These are phyloP conservation scores for Trichomalopsis sarcophagae DNA, from an alignment of 1,140 invertebrate species.

Conservation along the genomic window DNA sequence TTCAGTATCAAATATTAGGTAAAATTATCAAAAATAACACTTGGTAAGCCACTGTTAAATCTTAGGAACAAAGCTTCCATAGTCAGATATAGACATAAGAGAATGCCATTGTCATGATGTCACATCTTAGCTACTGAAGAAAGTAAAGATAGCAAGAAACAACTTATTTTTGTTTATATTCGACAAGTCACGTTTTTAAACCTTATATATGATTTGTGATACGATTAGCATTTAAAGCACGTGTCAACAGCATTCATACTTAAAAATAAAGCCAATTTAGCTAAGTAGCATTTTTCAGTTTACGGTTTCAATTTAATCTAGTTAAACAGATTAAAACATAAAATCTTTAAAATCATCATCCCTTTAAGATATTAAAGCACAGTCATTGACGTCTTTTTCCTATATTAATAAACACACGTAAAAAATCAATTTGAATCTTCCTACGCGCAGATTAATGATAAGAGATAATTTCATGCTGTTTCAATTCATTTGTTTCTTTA, in stretches of 20 bases:
- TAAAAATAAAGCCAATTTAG: slow-evolving; percentile 1
- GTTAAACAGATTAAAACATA: slow-evolving; percentile 15
- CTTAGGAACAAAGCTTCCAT: too few species aligned
- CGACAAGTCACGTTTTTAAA: neutral
- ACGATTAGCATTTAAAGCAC: neutral
- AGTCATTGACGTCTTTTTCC: neutral
- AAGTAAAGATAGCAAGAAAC: neutral
- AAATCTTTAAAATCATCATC: neutral
- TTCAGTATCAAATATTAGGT: too few species aligned
- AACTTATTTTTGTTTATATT: neutral
- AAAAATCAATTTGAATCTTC: neutral
- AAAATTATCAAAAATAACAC: too few species aligned
- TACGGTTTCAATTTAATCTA: neutral
- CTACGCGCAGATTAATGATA: neutral
- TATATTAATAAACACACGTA: neutral
- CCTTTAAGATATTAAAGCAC: neutral
- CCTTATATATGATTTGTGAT: neutral
- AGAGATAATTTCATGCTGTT: neutral
- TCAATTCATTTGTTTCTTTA: too few species aligned
- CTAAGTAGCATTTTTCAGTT: neutral
- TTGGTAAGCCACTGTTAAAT: too few species aligned
- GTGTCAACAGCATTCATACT: neutral
- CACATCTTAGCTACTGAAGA: neutral
- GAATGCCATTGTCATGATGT: neutral
- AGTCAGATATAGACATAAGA: too few species aligned